Conservation (phyloP, 2,113 vertebrate species). For the Cyanoderma ruficeps region DNA sequence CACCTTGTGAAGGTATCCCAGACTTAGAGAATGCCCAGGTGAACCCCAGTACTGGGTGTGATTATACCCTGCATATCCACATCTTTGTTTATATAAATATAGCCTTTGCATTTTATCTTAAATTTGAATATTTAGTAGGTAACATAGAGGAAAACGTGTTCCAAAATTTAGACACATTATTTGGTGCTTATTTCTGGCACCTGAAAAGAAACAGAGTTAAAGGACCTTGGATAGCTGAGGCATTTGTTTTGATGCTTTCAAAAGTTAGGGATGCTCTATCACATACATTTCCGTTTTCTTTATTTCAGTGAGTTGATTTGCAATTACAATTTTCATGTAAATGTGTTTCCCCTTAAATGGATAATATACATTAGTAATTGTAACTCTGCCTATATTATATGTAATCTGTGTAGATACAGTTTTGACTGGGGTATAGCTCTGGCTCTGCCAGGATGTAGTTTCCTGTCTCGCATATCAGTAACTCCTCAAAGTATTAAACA, state of each 20-base stretch:
- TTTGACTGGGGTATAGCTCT: not conserved
- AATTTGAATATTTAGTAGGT: not conserved
- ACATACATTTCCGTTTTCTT: not conserved
- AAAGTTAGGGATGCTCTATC: not conserved
- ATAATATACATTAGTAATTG: not conserved
- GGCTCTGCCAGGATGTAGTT: not conserved
- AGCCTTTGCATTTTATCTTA: not conserved
- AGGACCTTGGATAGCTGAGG: not conserved
- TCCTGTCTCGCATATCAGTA: not conserved
- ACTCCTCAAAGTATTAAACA: not conserved
- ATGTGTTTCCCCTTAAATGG: not conserved
- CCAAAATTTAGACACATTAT: not conserved
- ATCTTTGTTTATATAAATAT: not conserved
- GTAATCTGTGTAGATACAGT: accelerated
- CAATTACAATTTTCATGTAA: not conserved
- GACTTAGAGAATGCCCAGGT: not conserved
- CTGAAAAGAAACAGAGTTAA: not conserved
- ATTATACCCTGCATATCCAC: not conserved
- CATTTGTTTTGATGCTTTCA: not conserved
- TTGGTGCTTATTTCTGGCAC: not conserved
- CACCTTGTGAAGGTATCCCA: not conserved
- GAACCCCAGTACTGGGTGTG: not conserved
- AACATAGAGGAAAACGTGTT: not conserved
- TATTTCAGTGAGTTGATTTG: not conserved
- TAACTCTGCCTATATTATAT: not conserved